A percentile compares a stretch with the other conserved stretches of the same genome.
These are phyloP conservation scores for Telmatherina bonti DNA, from an alignment of 2,797 vertebrate genomes.

Conservation along the genomic window DNA sequence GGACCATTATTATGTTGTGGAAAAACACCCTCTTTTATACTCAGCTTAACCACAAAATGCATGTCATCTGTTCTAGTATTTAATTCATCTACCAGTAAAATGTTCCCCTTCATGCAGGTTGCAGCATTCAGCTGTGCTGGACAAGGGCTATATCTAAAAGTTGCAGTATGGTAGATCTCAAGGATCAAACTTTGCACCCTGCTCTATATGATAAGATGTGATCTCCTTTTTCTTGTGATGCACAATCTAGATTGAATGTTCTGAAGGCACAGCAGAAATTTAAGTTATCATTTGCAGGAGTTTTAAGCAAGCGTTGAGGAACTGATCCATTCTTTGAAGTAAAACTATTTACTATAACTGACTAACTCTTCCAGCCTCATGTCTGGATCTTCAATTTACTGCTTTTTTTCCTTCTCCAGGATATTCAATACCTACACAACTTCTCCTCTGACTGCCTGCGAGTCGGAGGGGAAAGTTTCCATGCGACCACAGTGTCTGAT, in stretches of 20 bases:
- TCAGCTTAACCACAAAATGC: no score
- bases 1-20: no score
- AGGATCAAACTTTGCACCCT: no score
- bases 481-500: conserved; percentile 66
- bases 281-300: conserved; percentile 1
- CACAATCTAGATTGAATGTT: neutral
- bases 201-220: neutral
- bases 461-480: conserved; percentile 80
- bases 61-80: no score
- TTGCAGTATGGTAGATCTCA: no score
- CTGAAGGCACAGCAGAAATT: conserved; percentile 3
- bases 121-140: no score
- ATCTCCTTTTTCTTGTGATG: neutral
- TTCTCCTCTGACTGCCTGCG: conserved; percentile 59
- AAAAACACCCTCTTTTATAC: no score
- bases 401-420: conserved; percentile 73
- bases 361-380: conserved; percentile 82
- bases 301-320: conserved; percentile 10
- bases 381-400: conserved; percentile 83
- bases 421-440: conserved; percentile 79
- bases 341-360: conserved; percentile 74
- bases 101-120: no score
- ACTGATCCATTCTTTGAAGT: conserved; percentile 42
- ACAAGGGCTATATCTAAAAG: no score
- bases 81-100: no score